These are phyloP conservation scores for Micromys minutus DNA, from an alignment of 2,113 vertebrate genomes.

Conservation along the genomic window DNA sequence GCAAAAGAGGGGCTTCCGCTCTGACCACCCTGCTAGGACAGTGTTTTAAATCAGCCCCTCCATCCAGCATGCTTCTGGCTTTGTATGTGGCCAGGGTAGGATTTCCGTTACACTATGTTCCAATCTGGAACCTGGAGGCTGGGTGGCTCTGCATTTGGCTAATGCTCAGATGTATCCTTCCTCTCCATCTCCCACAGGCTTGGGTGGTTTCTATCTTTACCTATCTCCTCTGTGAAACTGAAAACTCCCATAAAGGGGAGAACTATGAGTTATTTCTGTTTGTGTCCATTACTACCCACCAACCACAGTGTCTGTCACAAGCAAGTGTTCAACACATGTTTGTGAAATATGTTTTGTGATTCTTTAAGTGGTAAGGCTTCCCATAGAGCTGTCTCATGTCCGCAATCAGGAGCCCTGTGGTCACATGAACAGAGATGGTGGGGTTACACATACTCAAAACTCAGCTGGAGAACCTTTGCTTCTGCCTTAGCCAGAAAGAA, in stretches of 20 bases:
- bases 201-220: constrained; percentile 16
- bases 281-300: constrained; percentile 5
- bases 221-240: constrained; percentile 27
- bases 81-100: constrained; percentile 44
- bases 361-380: constrained; percentile 55
- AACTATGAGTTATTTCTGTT: neutral
- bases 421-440: neutral
- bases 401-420: constrained; percentile 24
- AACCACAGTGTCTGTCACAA: constrained; percentile 60
- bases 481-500: neutral
- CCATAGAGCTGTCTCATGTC: constrained; percentile 33
- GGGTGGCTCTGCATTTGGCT: constrained; percentile 49
- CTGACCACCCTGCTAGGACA: constrained; percentile 54
- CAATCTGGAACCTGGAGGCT: constrained; percentile 61
- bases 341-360: constrained; percentile 38
- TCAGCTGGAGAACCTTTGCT: neutral
- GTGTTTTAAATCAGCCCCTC: constrained; percentile 67
- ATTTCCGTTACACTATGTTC: constrained; percentile 52
- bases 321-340: constrained; percentile 73
- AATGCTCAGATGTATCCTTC: constrained; percentile 38
- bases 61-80: constrained; percentile 15
- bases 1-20: constrained; percentile 45
- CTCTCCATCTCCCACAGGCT: constrained; percentile 7
- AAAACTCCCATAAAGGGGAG: constrained; percentile 20
- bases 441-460: constrained; percentile 39